Conservation (phyloP, 23 tunicate genomes). For the Aplidium turbinatum region DNA sequence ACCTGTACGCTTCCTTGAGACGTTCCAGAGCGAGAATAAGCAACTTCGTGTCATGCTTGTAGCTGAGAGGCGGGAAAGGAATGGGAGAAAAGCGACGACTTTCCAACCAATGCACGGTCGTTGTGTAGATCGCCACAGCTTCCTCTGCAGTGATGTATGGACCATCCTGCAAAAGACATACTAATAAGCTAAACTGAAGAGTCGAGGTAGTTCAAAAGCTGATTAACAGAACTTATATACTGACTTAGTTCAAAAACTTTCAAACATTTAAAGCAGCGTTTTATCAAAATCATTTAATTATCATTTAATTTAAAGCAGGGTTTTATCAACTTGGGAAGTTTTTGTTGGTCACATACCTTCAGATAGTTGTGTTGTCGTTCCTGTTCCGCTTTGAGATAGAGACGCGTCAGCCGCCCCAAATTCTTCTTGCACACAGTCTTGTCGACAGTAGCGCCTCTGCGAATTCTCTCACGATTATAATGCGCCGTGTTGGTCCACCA, state of each 20-base stretch:
- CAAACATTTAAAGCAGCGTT: no score
- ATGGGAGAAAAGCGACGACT: slow-evolving; percentile 96
- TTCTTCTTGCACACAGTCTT: slow-evolving; percentile 99
- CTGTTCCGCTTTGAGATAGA: slow-evolving; percentile 95
- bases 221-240: no score
- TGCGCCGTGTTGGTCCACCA: slow-evolving; percentile 99
- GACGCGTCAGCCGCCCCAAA: slow-evolving; percentile 88
- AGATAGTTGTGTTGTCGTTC: slow-evolving; percentile 96
- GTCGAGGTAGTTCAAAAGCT: no score
- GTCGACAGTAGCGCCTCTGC: slow-evolving; percentile 98
- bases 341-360: slow-evolving; percentile 65
- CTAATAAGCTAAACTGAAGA: no score
- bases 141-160: slow-evolving; percentile 99
- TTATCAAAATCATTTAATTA: no score
- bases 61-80: slow-evolving; percentile 97
- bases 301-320: no score
- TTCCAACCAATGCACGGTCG: slow-evolving; percentile 99
- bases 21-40: slow-evolving; percentile 92
- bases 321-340: no score
- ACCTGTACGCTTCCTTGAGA: slow-evolving; percentile 98
- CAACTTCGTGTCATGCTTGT: slow-evolving; percentile 98
- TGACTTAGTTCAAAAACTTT: no score
- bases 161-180: slow-evolving; percentile 90
- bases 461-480: slow-evolving; percentile 96
- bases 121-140: slow-evolving; percentile 97